Evolutionary conservation across 2,888 invertebrate genomes (phyloP).

Genomic region (Pachydiplax longipennis): DNA sequence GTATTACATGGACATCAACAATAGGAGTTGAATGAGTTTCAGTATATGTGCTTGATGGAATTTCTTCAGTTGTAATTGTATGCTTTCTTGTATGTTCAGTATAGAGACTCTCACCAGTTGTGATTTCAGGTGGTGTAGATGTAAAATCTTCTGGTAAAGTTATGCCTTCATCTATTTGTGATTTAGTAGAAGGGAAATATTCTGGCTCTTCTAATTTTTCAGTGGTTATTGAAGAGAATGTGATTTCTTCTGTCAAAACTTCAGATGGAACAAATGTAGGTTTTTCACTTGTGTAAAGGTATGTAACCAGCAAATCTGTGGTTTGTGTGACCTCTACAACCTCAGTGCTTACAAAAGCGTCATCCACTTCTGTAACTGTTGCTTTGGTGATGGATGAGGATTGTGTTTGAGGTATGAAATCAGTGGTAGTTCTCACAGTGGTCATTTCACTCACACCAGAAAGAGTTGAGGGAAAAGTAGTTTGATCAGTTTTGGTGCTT

Average conservation of each 20-base stretch:
- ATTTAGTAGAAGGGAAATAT: constrained; percentile 52
- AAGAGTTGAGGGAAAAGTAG: constrained; percentile 47
- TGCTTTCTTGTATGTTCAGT: neutral
- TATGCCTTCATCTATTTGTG: constrained; percentile 46
- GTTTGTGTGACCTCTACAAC: neutral
- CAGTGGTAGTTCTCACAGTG: constrained; percentile 12
- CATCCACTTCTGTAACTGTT: neutral
- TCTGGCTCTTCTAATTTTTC: constrained; percentile 57
- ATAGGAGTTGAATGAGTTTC: constrained; percentile 48
- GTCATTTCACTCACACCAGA: constrained; percentile 49
- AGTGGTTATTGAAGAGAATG: neutral
- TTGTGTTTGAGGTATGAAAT: neutral
- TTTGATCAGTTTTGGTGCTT: constrained; percentile 40
- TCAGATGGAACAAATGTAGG: neutral
- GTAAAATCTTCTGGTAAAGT: neutral
- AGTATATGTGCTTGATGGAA: constrained; percentile 45
- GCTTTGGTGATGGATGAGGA: neutral
- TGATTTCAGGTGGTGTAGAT: neutral
- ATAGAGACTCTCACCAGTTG: neutral
- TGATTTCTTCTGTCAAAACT: neutral
- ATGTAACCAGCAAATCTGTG: neutral
- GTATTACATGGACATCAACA: neutral
- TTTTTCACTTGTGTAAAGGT: neutral
- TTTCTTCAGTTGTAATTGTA: constrained; percentile 38
- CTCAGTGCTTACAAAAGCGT: neutral